Percentiles rank a stretch among this genome's conserved stretches.
Evolutionary conservation across 2,888 invertebrate genomes (phyloP).

Genomic region (Aphodius granarius): DNA sequence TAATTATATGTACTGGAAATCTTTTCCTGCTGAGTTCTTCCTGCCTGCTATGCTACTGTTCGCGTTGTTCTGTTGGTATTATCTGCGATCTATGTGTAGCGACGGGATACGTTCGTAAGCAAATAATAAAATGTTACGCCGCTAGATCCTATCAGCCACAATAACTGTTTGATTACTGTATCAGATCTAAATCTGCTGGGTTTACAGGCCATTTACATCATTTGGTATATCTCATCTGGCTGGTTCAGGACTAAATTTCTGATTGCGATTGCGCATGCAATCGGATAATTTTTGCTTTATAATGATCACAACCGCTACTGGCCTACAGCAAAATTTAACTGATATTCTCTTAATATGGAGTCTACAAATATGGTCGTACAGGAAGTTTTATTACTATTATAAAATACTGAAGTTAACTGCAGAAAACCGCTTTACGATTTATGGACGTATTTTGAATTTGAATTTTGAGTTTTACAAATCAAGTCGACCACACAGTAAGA

Average conservation of each 20-base stretch:
- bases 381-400: too few relatives aligned
- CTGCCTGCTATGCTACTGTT: constrained; percentile 5
- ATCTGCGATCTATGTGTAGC: constrained; percentile 14
- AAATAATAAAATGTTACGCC: constrained; percentile 4
- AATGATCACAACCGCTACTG: neutral
- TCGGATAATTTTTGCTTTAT: neutral
- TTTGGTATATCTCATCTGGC: neutral
- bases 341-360: neutral
- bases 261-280: constrained; percentile 6
- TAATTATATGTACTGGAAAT: constrained; percentile 7
- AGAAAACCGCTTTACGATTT: too few relatives aligned
- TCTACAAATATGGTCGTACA: neutral
- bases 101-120: neutral
- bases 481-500: too few relatives aligned
- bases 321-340: neutral
- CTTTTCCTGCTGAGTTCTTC: neutral
- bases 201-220: constrained; percentile 4
- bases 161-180: constrained; percentile 10
- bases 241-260: neutral
- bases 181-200: neutral
- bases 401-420: too few relatives aligned
- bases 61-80: neutral
- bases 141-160: constrained; percentile 8
- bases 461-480: too few relatives aligned
- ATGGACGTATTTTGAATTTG: too few relatives aligned